A percentile compares a stretch with the other conserved stretches of the same genome.
phyloP scores from a whole-genome alignment of 2,113 vertebrate genomes.

The Falco punctatus region DNA sequence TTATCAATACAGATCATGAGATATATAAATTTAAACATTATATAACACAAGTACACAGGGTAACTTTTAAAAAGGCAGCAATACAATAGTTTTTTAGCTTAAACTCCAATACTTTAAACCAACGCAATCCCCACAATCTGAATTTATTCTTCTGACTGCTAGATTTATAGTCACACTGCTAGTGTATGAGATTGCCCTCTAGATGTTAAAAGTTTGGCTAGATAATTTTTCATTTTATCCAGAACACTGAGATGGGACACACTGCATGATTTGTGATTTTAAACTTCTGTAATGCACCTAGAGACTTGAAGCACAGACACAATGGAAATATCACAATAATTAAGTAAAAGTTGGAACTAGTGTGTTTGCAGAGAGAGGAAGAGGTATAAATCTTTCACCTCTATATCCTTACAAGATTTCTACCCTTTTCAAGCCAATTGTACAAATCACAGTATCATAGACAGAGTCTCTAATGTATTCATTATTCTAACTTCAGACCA shows the following conservation, averaged over 20 bases:
- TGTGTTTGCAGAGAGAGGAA: neutral
- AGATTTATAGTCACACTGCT: neutral
- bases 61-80: neutral
- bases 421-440: neutral
- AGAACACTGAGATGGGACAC: neutral
- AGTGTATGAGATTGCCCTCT: slow-evolving; percentile 45
- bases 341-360: neutral
- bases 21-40: neutral
- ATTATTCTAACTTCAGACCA: neutral
- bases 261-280: neutral
- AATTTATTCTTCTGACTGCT: slow-evolving; percentile 4
- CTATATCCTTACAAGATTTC: neutral
- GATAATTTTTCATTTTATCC: neutral
- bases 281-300: neutral
- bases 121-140: neutral
- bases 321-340: neutral
- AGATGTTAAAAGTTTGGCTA: slow-evolving; percentile 42
- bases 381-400: neutral
- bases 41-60: neutral
- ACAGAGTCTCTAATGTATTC: neutral
- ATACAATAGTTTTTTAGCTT: neutral
- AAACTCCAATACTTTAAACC: neutral
- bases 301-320: neutral
- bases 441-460: neutral
- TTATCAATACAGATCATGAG: neutral